phyloP scores from a whole-genome alignment of 2,888 invertebrate species.

The Aquatica leii region DNA sequence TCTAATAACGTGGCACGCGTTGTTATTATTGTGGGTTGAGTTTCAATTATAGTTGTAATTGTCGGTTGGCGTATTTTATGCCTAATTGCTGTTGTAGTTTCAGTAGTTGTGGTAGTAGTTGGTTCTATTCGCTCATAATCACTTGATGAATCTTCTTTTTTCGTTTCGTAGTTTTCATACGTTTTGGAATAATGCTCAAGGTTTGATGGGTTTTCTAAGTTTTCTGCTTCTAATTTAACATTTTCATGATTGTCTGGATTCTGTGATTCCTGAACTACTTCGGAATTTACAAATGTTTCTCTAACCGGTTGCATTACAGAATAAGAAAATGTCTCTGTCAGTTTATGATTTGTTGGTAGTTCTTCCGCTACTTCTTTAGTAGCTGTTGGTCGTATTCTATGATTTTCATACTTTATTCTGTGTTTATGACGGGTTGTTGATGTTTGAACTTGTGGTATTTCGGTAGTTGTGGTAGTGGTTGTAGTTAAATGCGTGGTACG shows the following conservation, averaged over 20 bases:
- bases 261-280: constrained; percentile 5
- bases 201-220: constrained; percentile 13
- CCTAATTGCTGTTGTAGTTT: constrained; percentile 18
- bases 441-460: constrained; percentile 7
- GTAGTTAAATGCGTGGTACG: constrained; percentile 22
- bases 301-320: constrained; percentile 11
- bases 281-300: constrained; percentile 8
- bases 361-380: constrained; percentile 25
- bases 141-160: constrained; percentile 13
- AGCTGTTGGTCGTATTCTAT: constrained; percentile 22
- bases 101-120: constrained; percentile 15
- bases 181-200: constrained; percentile 19
- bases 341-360: constrained; percentile 35
- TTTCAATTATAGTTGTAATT: not conserved
- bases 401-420: constrained; percentile 19
- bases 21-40: constrained; percentile 16
- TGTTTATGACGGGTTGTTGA: constrained; percentile 14
- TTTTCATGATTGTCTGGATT: constrained; percentile 21
- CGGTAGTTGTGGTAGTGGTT: constrained; percentile 14
- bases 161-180: not conserved
- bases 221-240: constrained; percentile 9
- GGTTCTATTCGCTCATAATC: constrained; percentile 6
- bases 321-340: constrained; percentile 18
- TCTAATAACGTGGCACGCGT: constrained; percentile 17
- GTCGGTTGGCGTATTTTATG: constrained; percentile 21